A percentile compares a stretch with the other conserved stretches of the same genome.
phyloP scores from a whole-genome alignment of 2,888 invertebrate genomes.

The Mystacides longicornis region DNA sequence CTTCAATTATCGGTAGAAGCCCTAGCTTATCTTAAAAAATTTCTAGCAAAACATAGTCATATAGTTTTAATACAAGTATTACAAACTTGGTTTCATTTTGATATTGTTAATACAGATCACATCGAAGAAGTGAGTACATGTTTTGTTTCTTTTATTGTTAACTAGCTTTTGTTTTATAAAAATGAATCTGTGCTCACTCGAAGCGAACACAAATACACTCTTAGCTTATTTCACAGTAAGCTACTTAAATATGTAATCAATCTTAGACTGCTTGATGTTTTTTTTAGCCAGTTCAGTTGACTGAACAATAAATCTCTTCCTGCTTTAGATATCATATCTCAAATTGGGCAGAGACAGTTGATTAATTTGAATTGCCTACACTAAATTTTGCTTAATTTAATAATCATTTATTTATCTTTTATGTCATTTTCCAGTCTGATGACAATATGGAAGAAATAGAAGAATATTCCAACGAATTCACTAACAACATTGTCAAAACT shows the following conservation, averaged over 20 bases:
- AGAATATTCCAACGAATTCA: conserved; percentile 20
- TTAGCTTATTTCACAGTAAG: background rate
- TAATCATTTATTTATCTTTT: conserved; percentile 2
- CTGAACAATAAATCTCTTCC: too few relatives aligned
- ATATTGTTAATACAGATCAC: conserved; percentile 42
- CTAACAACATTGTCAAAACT: conserved; percentile 18
- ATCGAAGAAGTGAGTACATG: conserved; percentile 21
- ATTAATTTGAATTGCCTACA: too few relatives aligned
- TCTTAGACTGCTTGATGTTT: too few relatives aligned
- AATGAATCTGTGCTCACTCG: too few relatives aligned
- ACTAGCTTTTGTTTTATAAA: background rate
- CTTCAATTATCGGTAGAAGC: conserved; percentile 60
- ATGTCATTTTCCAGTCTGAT: conserved; percentile 13
- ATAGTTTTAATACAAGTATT: conserved; percentile 61
- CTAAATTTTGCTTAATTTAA: too few relatives aligned
- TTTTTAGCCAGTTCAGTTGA: too few relatives aligned
- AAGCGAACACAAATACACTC: too few relatives aligned
- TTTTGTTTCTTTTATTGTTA: conserved; percentile 4
- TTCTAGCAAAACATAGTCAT: conserved; percentile 61
- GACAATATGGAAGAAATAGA: conserved; percentile 23
- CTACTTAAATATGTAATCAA: too few relatives aligned
- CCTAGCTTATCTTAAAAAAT: conserved; percentile 54
- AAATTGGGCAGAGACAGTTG: too few relatives aligned
- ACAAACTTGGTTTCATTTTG: conserved; percentile 56
- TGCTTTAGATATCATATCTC: too few relatives aligned